Evolutionary conservation across 2,113 vertebrate genomes (phyloP), one percentile per base, ranked within the genome.

Genomic region (Oryzias curvinotus): DNA sequence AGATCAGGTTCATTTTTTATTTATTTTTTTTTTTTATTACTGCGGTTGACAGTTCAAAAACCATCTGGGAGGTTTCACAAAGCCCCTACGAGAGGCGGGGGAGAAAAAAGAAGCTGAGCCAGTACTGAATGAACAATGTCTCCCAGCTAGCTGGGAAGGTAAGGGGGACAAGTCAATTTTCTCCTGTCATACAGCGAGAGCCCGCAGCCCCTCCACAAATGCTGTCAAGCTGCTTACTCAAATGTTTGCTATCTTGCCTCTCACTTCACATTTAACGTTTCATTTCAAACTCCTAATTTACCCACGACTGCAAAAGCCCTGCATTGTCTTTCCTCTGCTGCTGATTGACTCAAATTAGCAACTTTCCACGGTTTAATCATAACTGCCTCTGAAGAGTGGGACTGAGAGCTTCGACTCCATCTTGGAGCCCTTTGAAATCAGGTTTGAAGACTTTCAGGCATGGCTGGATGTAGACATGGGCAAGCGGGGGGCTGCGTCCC

Each of bases 101-200:
- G 3, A 36, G 42, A 26, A 44, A 57, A 53, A 51, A 53, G 54
- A 62, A 80, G 64, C 52, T 62, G 14, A 50, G 78, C 75, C 63
- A 56, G 57, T 52, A 74, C 68, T 62, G 54, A 68, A 62, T 51
- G 65, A 66, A 75, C 47, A 59, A 65, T 78, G 70, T 79, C 67
- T 78, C 70, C 43, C 30, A 84, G 76, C 68, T n/a, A 68, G 49
- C 71, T 58, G 52, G 51, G 49, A 77, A 83, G 57, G 75, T 76
- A 65, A 64, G 23, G 52, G 41, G 78, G 65, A 84, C 44, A 47
- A 84, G 75, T 81, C 79, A 65, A 77, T 87, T 75, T 79, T 72
- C 68, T 71, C 43, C 68, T 66, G 73, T 83, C 84, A 73, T 28
- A 68, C 52, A 44, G 53, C 63, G 44, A 73, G 43, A 51, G 62